phyloP scores from a whole-genome alignment of 2,113 vertebrate genomes.

The Glaucomys volans region DNA sequence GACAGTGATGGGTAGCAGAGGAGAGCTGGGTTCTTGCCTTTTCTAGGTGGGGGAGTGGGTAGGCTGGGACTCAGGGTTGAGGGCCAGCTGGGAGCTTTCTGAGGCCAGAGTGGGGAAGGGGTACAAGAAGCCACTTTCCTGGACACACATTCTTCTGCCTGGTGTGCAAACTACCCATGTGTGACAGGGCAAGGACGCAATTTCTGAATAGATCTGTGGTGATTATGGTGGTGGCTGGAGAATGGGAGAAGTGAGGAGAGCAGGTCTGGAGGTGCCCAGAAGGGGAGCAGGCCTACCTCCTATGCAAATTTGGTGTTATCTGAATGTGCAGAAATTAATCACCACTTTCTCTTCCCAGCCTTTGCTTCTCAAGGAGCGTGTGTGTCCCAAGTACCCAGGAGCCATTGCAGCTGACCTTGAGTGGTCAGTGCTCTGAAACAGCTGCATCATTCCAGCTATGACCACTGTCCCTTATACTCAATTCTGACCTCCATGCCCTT shows the following conservation, averaged over 20 bases:
- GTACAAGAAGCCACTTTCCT: neutral
- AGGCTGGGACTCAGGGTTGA: neutral
- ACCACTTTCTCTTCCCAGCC: neutral
- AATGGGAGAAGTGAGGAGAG: neutral
- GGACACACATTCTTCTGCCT: neutral
- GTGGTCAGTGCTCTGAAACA: neutral
- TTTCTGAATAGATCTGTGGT: neutral
- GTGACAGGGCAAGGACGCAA: neutral
- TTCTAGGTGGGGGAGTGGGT: neutral
- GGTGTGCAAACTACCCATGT: neutral
- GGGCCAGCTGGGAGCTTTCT: neutral
- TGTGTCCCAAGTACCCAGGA: neutral
- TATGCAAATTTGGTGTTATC: neutral
- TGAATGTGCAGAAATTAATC: neutral
- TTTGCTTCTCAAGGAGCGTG: neutral
- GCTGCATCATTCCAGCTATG: neutral
- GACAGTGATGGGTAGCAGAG: neutral
- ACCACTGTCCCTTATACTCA: neutral
- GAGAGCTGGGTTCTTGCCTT: neutral
- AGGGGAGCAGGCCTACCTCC: neutral
- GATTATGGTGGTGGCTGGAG: neutral
- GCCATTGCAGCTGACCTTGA: neutral
- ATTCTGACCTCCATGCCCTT: neutral
- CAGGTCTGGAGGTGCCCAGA: neutral
- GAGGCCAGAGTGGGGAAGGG: neutral